phyloP scores from a whole-genome alignment of 2,888 invertebrate genomes.

The Serripes groenlandicus region DNA sequence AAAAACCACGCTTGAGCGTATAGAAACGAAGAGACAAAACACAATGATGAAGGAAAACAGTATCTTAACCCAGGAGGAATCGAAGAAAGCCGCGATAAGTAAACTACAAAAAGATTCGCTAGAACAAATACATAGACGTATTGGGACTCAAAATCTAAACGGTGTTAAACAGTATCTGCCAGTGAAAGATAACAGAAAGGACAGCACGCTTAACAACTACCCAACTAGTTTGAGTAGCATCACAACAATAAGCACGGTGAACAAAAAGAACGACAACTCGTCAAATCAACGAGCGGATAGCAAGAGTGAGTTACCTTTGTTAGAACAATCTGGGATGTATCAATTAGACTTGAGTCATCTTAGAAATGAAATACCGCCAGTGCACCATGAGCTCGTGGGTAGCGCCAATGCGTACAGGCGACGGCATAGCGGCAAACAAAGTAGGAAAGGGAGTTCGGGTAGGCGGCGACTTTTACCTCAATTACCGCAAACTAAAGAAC shows the following conservation, averaged over 20 bases:
- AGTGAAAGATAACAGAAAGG: slow-evolving; percentile 22
- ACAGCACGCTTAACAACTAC: slow-evolving; percentile 5
- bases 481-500: slow-evolving; percentile 6
- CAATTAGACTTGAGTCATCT: slow-evolving; percentile 69
- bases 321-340: slow-evolving; percentile 74
- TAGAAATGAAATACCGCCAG: slow-evolving; percentile 62
- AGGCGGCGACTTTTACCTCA: slow-evolving; percentile 1
- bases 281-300: slow-evolving; percentile 15
- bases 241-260: slow-evolving; percentile 3
- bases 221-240: slow-evolving; percentile 11
- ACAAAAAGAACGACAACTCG: slow-evolving; percentile 2
- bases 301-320: slow-evolving; percentile 56
- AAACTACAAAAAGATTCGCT: slow-evolving; percentile 19
- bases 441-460: slow-evolving; percentile 2
- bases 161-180: slow-evolving; percentile 11
- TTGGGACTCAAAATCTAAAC: neutral
- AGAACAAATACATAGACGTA: slow-evolving; percentile 18
- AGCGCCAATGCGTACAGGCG: slow-evolving; percentile 40
- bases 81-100: neutral
- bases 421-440: slow-evolving; percentile 16
- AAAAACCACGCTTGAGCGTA: slow-evolving; percentile 1
- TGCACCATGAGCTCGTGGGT: slow-evolving; percentile 33
- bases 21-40: slow-evolving; percentile 17
- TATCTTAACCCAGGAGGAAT: slow-evolving; percentile 5
- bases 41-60: slow-evolving; percentile 26